Conservation (phyloP, 1,140 invertebrate genomes). For the Aphaenogaster floridana region DNA sequence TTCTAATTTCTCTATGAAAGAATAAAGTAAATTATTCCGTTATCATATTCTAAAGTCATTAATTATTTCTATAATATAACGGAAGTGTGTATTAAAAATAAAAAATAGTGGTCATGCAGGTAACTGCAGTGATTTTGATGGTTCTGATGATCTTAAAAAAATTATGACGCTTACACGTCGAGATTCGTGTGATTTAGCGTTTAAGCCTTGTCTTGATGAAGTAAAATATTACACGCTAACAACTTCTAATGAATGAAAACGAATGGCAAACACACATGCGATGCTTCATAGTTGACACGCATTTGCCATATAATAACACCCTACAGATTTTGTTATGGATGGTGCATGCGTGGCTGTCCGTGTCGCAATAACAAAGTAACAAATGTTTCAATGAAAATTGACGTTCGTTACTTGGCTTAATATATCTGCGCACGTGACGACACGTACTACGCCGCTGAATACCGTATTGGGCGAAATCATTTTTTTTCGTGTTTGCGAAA, state of each 20-base stretch:
- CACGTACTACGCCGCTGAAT: neutral
- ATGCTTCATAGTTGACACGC: constrained; percentile 69
- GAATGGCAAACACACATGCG: constrained; percentile 59
- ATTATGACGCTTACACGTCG: neutral
- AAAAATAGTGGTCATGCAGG: neutral
- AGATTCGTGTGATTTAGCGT: constrained; percentile 33
- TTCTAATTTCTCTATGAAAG: neutral
- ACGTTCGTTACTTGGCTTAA: constrained; percentile 49
- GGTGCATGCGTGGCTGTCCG: constrained; percentile 46
- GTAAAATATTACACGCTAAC: constrained; percentile 67
- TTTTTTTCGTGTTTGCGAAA: constrained; percentile 19
- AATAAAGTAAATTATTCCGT: neutral
- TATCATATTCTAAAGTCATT: neutral
- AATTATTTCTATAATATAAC: neutral
- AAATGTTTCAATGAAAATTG: constrained; percentile 65
- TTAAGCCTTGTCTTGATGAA: constrained; percentile 37
- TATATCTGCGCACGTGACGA: constrained; percentile 45
- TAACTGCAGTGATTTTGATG: neutral
- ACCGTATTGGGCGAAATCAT: constrained; percentile 5
- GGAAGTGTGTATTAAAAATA: neutral
- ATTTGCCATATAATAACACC: constrained; percentile 66
- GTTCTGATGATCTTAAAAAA: constrained; percentile 24
- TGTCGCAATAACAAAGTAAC: constrained; percentile 66
- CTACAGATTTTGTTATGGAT: constrained; percentile 66
- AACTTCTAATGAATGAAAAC: constrained; percentile 74